A percentile compares a stretch with the other conserved stretches of the same genome.
phyloP scores from a whole-genome alignment of 1,140 invertebrate species.

The Euborellia annulipes region DNA sequence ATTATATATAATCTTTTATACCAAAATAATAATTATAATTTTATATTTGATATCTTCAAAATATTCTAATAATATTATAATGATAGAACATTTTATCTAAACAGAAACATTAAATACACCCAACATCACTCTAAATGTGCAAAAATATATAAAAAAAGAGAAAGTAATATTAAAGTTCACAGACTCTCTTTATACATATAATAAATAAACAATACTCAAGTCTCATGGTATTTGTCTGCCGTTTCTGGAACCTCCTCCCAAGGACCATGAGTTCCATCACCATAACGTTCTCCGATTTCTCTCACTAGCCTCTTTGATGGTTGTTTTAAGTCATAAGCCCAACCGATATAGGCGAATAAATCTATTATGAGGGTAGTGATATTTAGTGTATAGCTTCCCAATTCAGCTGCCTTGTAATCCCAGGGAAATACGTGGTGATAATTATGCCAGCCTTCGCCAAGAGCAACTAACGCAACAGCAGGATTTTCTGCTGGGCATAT shows the following conservation, averaged over 20 bases:
- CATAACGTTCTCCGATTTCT: slow-evolving; percentile 28
- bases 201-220: no score
- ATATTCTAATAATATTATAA: no score
- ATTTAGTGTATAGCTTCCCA: slow-evolving; percentile 7
- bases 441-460: slow-evolving; percentile 41
- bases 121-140: no score
- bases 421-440: slow-evolving; percentile 44
- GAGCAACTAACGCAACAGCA: slow-evolving; percentile 25
- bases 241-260: background rate
- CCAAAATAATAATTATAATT: no score
- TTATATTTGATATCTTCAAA: no score
- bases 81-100: no score
- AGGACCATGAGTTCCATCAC: slow-evolving; percentile 36
- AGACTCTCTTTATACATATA: no score
- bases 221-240: background rate
- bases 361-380: slow-evolving; percentile 34
- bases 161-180: no score
- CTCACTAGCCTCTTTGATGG: slow-evolving; percentile 1
- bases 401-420: slow-evolving; percentile 30
- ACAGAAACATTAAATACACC: no score
- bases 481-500: slow-evolving; percentile 6
- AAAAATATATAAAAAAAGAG: no score
- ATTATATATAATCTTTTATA: no score
- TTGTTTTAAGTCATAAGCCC: slow-evolving; percentile 33
- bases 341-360: slow-evolving; percentile 29